Percentiles rank a stretch among this genome's conserved stretches.
These are phyloP conservation scores for Malthinus seriepunctatus DNA, from an alignment of 2,888 invertebrate genomes.

Conservation along the genomic window DNA sequence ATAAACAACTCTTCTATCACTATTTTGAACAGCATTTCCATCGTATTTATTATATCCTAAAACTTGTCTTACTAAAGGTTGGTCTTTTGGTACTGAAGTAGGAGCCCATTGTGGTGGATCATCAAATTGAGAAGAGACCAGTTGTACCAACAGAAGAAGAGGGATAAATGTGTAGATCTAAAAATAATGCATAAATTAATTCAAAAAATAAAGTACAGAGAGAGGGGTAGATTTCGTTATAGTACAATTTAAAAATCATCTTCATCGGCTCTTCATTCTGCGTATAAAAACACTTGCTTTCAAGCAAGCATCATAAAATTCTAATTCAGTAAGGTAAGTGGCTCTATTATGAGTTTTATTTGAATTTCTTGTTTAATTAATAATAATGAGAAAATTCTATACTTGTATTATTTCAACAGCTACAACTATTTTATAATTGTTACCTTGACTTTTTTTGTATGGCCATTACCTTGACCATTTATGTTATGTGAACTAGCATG, in stretches of 20 bases:
- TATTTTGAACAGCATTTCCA: constrained; percentile 6
- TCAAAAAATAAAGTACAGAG: too few relatives aligned
- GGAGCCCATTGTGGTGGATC: constrained; percentile 14
- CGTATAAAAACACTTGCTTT: too few relatives aligned
- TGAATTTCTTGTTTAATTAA: too few relatives aligned
- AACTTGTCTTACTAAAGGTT: constrained; percentile 3
- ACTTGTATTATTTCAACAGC: too few relatives aligned
- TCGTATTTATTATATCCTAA: constrained; percentile 25
- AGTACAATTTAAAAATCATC: too few relatives aligned
- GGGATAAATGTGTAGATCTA: background rate
- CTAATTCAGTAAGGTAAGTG: too few relatives aligned
- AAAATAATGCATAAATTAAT: too few relatives aligned
- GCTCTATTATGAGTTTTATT: too few relatives aligned
- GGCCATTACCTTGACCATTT: background rate
- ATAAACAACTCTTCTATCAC: constrained; percentile 13
- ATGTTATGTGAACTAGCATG: background rate
- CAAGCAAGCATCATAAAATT: too few relatives aligned
- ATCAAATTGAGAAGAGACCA: background rate
- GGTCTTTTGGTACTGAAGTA: constrained; percentile 18
- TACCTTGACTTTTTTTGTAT: background rate
- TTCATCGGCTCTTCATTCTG: too few relatives aligned
- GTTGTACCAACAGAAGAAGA: background rate
- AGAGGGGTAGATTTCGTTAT: too few relatives aligned
- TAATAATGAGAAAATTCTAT: too few relatives aligned
- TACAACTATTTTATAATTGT: background rate